Evolutionary conservation across 2,888 invertebrate species (phyloP), one percentile per base, ranked within the genome.

Genomic region (Villa cingulata): DNA sequence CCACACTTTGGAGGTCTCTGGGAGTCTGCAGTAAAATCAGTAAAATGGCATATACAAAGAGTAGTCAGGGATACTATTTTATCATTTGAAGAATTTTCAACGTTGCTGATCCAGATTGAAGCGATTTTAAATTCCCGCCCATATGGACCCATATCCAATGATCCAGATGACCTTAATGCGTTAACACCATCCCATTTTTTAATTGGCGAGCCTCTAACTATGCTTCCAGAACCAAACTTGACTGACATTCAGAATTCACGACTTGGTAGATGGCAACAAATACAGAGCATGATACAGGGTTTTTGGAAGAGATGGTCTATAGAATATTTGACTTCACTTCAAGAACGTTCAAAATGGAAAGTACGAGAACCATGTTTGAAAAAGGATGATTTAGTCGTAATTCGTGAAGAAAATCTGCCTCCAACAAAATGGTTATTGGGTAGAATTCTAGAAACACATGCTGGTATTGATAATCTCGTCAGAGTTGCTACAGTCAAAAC

Each of bases 131-230:
- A 48, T 36, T 48, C 43, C 15, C 16, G 43, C 1, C 43, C 43
- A 15, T 38, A 37, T 19, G 27, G n/a, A 1, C 19, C 42, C 2
- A 20, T 37, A 3, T 38, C 42, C 37, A 29, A 41, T 2, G 29
- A 43, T n/a, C 43, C 40, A 27, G 27, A 43, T 36, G 39, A 43
- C 40, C 36, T 43, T 7, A 16, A 32, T 38, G 42, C 41, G 37
- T 16, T 48, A 43, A 45, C 48, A 12, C 42, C 48, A 39, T 27
- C 42, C 39, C 38, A 38, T n/a, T 38, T 38, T 12, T 12, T 38
- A 19, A 38, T 38, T 4, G 38, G 38, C 4, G 4, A 4, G 3
- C 19, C 38, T 38, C 17, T 38, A 4, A 12, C 5, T 15, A 4
- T 12, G 4, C n/a, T 38, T 19, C 38, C 38, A 19, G 38, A 38